Conservation (phyloP, 92 coral and sea anemone species). For the Epizoanthus scotinus region DNA sequence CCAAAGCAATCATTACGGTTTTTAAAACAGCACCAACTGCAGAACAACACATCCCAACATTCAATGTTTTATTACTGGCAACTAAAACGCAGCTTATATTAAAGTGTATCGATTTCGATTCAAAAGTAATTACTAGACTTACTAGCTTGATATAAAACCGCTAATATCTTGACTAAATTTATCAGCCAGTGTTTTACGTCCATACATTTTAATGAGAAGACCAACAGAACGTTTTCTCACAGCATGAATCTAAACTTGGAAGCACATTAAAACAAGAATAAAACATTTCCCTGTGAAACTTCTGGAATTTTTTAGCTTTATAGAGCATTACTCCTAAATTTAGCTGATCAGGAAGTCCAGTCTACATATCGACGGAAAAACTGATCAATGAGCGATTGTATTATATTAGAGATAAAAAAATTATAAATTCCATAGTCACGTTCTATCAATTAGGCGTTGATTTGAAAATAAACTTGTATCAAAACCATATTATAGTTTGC, state of each 20-base stretch:
- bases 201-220: background rate
- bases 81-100: background rate
- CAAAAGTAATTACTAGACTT: background rate
- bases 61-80: background rate
- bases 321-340: background rate
- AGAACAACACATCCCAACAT: no score
- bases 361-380: background rate
- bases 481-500: background rate
- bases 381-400: slow-evolving; percentile 14
- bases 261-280: background rate
- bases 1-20: no score
- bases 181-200: background rate
- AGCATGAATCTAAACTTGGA: slow-evolving; percentile 1
- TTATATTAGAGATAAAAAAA: background rate
- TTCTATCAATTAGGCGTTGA: background rate
- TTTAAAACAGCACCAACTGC: no score
- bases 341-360: background rate
- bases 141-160: background rate
- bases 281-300: background rate
- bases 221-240: background rate
- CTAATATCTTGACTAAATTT: slow-evolving; percentile 4
- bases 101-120: background rate
- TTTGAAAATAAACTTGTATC: background rate
- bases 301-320: background rate
- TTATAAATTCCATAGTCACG: slow-evolving; percentile 11